These are phyloP conservation scores for Spisula subtruncata DNA, from an alignment of 2,888 invertebrate genomes.

Conservation along the genomic window DNA sequence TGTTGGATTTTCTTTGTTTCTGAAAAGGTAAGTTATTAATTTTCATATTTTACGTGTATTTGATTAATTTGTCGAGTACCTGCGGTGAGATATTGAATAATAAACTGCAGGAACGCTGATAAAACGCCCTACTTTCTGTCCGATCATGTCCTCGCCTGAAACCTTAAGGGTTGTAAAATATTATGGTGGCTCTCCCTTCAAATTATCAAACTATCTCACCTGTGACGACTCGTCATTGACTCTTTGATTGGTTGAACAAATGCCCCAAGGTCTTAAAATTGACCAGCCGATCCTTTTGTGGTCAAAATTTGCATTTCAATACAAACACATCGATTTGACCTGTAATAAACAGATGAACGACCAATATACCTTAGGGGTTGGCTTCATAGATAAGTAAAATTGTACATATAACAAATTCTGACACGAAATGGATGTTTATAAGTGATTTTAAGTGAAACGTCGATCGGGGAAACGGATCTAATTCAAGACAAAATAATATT, in stretches of 20 bases:
- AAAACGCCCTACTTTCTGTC: background rate
- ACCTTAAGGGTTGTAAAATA: background rate
- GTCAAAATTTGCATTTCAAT: conserved; percentile 41
- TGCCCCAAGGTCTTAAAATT: conserved; percentile 46
- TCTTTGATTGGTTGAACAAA: conserved; percentile 38
- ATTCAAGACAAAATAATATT: background rate
- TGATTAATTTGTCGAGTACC: background rate
- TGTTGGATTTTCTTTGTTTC: background rate
- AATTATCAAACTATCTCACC: conserved; percentile 34
- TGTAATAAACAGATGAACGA: background rate
- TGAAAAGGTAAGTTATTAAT: conserved; percentile 13
- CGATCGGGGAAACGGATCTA: background rate
- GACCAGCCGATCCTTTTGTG: conserved; percentile 42
- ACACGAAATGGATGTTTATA: background rate
- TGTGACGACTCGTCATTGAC: conserved; percentile 25
- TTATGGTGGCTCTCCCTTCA: conserved; percentile 17
- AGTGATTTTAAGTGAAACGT: background rate
- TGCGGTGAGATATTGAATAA: background rate
- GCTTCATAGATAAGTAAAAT: too few relatives aligned
- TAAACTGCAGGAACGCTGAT: background rate
- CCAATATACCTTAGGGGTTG: too few relatives aligned
- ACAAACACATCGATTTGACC: background rate
- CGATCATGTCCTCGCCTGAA: conserved; percentile 15
- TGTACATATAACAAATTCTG: too few relatives aligned
- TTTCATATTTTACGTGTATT: background rate